Evolutionary conservation across 2,797 vertebrate species (phyloP), one percentile per base, ranked within the genome.

Genomic region (Pangasius larnaudii): DNA sequence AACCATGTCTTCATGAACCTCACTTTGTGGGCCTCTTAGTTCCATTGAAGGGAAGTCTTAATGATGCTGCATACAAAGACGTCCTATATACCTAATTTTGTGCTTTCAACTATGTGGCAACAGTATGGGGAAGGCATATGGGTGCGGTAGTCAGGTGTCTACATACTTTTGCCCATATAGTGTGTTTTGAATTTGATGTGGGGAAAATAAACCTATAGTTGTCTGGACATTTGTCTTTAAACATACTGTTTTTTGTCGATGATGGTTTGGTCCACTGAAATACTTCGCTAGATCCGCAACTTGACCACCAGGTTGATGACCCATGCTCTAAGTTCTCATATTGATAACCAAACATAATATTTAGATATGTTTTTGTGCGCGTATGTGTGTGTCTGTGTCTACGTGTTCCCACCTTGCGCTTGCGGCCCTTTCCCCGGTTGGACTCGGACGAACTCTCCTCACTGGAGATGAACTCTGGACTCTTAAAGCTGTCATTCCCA

Each of bases 381-480:
- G 13, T 75, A 16, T 16, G 58, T 77, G 59, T 53, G 13, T 79
- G 14, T 69, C 5, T 80, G 33, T 39, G 33, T 49, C 46, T 53
- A 22, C 24, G 3, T 67, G 27, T 22, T 33, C 53, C 7, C 69
- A 42, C 61, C 10, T 80, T 88, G 78, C 30, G 46, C 77, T 22
- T 3, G 42, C 92, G 94, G 87, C 91, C 94, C n/a, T 96, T 96
- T 91, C 96, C 96, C 0, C 91, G 86, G 30, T 92, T 91, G 1
- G 92, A 91, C 59, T 93, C 96, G 0, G 96, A 97, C 19, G 96
- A 97, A 90, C 97, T 97, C 90, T 97, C 97, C 0, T 97, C 97
- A 0, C 97, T 97, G 80, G 97, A 97, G 86, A 97, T 97, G 2
- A 97, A 97, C 53, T 97, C 97, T 86, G 95, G 97, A 93, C 97